Evolutionary conservation across 2,888 invertebrate species (phyloP), one percentile per base, ranked within the genome.

Genomic region (Anodontia alba): DNA sequence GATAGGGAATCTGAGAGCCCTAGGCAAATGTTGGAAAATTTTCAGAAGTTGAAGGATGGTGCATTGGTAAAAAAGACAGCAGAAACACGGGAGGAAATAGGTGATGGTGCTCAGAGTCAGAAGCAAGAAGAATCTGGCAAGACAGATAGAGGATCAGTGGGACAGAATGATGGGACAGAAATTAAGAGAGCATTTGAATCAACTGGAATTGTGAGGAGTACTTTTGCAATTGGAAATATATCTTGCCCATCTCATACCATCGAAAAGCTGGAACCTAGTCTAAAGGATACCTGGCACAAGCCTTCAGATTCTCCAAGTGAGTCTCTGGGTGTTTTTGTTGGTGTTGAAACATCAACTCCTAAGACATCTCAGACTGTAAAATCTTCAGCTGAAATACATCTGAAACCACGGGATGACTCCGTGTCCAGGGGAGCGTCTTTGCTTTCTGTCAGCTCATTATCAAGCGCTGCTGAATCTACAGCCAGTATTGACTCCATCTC

Each of bases 261-360:
- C 42, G 85, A 82, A 57, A 85, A 83, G 72, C 71, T 85, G 20
- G 82, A 83, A 26, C 73, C 78, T 26, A 73, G 80, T 51, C 67
- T 85, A 17, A 72, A 80, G 66, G 78, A 75, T n/a, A 81, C 78
- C 46, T 82, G 85, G 85, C 74, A 68, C 29, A 78, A 75, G 42
- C 85, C 85, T 5, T 12, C 69, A 15, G 38, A 20, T 33, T 23
- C 69, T 15, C 69, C 42, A 7, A 38, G 46, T n/a, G 43, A 69
- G 43, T 23, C 69, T 29, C 69, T 43, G 2, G 43, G 38, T 20
- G 7, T 29, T 42, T 38, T 67, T 42, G n/a, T 36, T 23, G 31
- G 8, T 23, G 8, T 42, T 17, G 42, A 8, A 20, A n/a, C 42
- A 3, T 69, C 69, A 3, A 43, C 69, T 5, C 69, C 69, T 1